These are phyloP conservation scores for Datnioides undecimradiatus DNA, from an alignment of 2,113 vertebrate species.

Conservation along the genomic window DNA sequence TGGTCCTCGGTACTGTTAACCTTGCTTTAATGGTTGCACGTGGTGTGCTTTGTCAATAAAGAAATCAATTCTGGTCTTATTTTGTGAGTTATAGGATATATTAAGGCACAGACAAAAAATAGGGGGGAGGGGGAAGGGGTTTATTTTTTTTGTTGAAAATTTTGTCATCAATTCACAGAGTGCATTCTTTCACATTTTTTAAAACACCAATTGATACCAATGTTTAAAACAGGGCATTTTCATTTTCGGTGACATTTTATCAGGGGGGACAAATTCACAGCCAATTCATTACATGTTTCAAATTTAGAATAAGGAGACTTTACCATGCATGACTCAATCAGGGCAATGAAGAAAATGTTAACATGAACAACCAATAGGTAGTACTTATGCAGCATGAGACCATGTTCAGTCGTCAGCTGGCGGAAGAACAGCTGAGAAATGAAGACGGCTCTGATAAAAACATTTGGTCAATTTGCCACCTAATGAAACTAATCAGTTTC, in stretches of 20 bases:
- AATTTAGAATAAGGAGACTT: constrained; percentile 78
- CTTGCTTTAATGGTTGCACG: not conserved
- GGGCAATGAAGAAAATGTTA: constrained; percentile 35
- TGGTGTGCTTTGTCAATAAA: constrained; percentile 40
- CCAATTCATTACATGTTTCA: constrained; percentile 75
- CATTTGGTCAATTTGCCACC: constrained; percentile 35
- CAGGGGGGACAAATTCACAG: constrained; percentile 79
- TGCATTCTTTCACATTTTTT: constrained; percentile 29
- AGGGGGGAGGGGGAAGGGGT: constrained; percentile 75
- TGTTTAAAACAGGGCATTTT: constrained; percentile 56
- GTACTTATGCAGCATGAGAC: constrained; percentile 19
- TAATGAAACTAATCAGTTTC: constrained; percentile 35
- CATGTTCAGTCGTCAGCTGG: constrained; percentile 61
- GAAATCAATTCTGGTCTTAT: not conserved
- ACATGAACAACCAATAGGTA: constrained; percentile 20
- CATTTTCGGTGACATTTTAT: constrained; percentile 67
- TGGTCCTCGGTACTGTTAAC: not conserved
- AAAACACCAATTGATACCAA: constrained; percentile 71
- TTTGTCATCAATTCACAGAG: constrained; percentile 69
- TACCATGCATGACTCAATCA: constrained; percentile 63
- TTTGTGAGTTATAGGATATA: constrained; percentile 9
- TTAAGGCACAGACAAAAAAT: constrained; percentile 48
- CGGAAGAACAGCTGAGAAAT: constrained; percentile 78
- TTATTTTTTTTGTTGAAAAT: constrained; percentile 72
- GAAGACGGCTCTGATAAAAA: constrained; percentile 31